Evolutionary conservation across 2,113 vertebrate species (phyloP), one percentile per base, ranked within the genome.

Genomic region (Odontophorus gujanensis): DNA sequence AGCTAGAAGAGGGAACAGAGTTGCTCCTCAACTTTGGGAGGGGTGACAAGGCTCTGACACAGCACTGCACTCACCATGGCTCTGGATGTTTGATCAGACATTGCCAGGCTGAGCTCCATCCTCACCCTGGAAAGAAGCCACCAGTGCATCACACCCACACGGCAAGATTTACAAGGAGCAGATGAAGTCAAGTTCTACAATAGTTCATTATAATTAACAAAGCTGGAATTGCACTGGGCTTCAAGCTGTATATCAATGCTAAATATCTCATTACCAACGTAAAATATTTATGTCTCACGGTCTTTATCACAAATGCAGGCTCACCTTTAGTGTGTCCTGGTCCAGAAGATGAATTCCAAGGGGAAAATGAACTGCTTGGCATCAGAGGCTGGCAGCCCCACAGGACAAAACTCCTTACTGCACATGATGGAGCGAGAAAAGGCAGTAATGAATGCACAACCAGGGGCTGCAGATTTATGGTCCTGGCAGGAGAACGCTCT

Each of bases 161-260:
- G 1, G 24, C 47, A 48, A 83, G 93, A 94, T 92, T 96, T 96
- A 92, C 91, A 93, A 47, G 91, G 90, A 91, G 80, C 91, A 95
- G 94, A 93, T 91, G 95, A 96, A 96, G 92, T 88, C 4, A 0
- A 87, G 87, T 81, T 87, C 85, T 75, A 62, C 93, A 80, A 90
- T 95, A 85, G 93, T 85, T 97, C 93, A 95, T 96, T 92, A 90
- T 91, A 92, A 95, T 95, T 95, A 97, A 95, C 91, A 97, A 95
- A 95, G 91, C 91, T 95, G 91, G 91, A 90, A 95, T 94, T 94
- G 93, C 89, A 63, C 82, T 78, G 89, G 85, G 85, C 79, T 96
- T 95, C 78, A 79, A 94, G 94, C 89, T 95, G 93, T 97, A 96
- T 90, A 97, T 97, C 96, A 97, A 68, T 95, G 94, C 91, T 95